phyloP scores from a whole-genome alignment of 2,888 invertebrate species.

The Tinea pellionella region DNA sequence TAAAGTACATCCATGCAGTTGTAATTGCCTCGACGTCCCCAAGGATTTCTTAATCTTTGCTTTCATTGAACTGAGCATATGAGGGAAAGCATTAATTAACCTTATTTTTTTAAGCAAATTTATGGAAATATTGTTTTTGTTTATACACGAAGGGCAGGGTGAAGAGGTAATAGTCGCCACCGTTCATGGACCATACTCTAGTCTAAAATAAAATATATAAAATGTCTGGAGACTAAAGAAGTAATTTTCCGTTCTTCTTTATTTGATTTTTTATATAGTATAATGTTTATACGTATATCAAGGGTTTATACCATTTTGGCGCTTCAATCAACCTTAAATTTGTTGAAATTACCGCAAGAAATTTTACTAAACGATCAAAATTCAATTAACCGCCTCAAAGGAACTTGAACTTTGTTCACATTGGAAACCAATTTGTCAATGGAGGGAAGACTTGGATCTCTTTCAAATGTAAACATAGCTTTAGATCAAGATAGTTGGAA shows the following conservation, averaged over 20 bases:
- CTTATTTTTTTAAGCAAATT: not conserved
- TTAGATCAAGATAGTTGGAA: slow-evolving; percentile 12
- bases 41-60: not conserved
- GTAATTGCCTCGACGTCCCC: not conserved
- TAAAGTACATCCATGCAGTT: not conserved
- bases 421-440: slow-evolving; percentile 4
- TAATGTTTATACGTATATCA: no score
- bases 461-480: not conserved
- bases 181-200: no score
- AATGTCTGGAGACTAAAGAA: no score
- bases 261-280: no score
- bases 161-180: no score
- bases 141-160: no score
- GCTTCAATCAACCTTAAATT: not conserved
- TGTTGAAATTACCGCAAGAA: not conserved
- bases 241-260: no score
- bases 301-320: not conserved
- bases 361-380: slow-evolving; percentile 1
- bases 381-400: slow-evolving; percentile 2
- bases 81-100: not conserved
- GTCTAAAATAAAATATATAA: no score
- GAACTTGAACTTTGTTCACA: not conserved
- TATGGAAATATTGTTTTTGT: no score
- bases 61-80: not conserved
- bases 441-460: not conserved